Base-by-base conservation (phyloP, 1,140 invertebrate species). In the Bacillus rossius region DNA sequence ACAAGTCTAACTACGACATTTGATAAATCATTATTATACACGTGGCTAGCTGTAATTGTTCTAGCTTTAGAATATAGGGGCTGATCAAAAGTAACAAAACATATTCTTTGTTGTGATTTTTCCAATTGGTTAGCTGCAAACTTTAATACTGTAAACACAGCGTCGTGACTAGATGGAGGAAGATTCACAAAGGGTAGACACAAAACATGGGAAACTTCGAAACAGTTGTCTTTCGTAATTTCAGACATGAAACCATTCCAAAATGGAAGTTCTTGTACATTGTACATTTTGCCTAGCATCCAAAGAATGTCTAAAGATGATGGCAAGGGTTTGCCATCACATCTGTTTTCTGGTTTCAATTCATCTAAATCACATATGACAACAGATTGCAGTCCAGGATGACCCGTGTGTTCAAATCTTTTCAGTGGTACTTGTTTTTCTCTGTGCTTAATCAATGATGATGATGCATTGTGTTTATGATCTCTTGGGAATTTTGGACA, bases 41-140 rank as follows among this genome's bases (percentile, higher is more conserved):
- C 20, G 20, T n/a, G n/a, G 13, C 25, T 57, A 16, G 55, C 16
- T 38, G 63, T 19, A 10, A 69, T 69, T 25, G 65, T 62, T 8
- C 51, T 53, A 38, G 67, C 70, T 66, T 69, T 71, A 1, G 48
- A 49, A 41, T 69, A 70, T 4, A 71, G 61, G 5, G 69, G 68
- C 49, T 69, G 69, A 56, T 70, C 68, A 64, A 71, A 73, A 20
- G 68, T 73, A 0, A 72, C 65, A 17, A 73, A 55, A 51, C 55
- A 60, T 17, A 51, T 48, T 29, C 52, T 58, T 49, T 66, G 64
- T n/a, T 53, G 37, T 5, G 59, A 64, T 29, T 55, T 66, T 61
- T 70, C 66, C 17, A 43, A n/a, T 47, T 64, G 62, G 50, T 62
- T 51, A 34, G 38, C 17, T 17, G 48, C 48, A 49, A 26, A 40